Evolutionary conservation across 2,113 vertebrate species (phyloP), one percentile per base, ranked within the genome.

Genomic region (Oreochromis spilurus): DNA sequence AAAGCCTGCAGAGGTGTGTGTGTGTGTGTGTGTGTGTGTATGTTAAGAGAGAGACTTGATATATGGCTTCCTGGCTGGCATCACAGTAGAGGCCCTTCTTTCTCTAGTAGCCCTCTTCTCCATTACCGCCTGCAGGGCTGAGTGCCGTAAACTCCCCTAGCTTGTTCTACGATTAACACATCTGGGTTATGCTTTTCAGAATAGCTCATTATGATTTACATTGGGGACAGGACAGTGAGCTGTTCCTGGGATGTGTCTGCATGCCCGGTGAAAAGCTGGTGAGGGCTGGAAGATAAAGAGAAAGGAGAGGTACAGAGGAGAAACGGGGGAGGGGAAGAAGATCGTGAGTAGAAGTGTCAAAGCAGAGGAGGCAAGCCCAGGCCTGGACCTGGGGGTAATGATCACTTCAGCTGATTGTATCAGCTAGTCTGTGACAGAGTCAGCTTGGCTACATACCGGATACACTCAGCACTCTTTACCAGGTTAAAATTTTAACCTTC

Each of bases 11-110:
- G 91, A 94, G 91, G 91, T 92, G 93, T 93, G 84, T 79, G 86
- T 85, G 88, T 89, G 92, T 91, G 17, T 4, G 0, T 48, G 48
- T n/a, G 3, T 54, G 21, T 55, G 53, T 53, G 4, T 55, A 34
- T 86, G 89, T 90, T 92, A 87, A 90, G 85, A 84, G 86, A 87
- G 84, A 87, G 93, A 82, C 91, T 88, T 94, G 93, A 95, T 95
- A 92, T 94, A 95, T 92, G 93, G 93, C 92, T 95, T 96, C 94
- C 94, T 95, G 94, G 86, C 91, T 95, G 95, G 95, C 94, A 95
- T 93, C 91, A 48, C 57, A 91, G 90, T 84, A 83, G 92, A 91
- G 88, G 89, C 91, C 91, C 75, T 90, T 88, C 87, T 93, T 92
- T 93, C 85, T 86, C 70, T 26, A 58, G 75, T 86, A 91, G 77